Evolutionary conservation across 2,888 invertebrate genomes (phyloP), one percentile per base, ranked within the genome.

Genomic region (Clepsis dumicolana): DNA sequence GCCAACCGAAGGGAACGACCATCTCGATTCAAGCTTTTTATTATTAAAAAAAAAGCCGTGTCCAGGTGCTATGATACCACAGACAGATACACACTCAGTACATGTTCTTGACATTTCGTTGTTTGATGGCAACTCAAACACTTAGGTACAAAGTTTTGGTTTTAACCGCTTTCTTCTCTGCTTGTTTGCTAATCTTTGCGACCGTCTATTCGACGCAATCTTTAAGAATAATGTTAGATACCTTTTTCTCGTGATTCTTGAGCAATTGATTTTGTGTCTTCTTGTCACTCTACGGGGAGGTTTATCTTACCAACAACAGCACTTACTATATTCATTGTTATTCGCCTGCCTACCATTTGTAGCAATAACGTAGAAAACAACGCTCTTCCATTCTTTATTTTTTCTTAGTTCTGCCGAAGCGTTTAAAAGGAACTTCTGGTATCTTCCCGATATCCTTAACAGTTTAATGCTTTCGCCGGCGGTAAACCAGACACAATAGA

Each of bases 221-320:
- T 57, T 52, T 59, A 68, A 57, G 57, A 68, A 68, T 63, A 64
- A 64, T 38, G 41, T 64, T 63, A 41, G 50, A 68, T 71, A 71
- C 65, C 67, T 62, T 67, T 72, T 73, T 72, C 69, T 76, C 68
- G 66, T 73, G 72, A 77, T 77, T 74, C 72, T 71, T 66, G 63
- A 73, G 38, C 71, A 74, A 80, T 80, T 77, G 79, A 80, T 82
- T 78, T 75, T 72, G 70, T 72, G 75, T 78, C 75, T 73, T 71
- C 74, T 73, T 70, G 70, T 70, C 70, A 66, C 48, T 70, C 62
- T 27, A 38, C 54, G 54, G 29, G 35, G 60, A 53, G 38, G 64
- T 63, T 72, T 64, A 64, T 68, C 69, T 72, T 73, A 72, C 71
- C 71, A 72, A 70, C 71, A 70, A 70, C 52, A 64, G 59, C 68